phyloP scores from a whole-genome alignment of 2,797 vertebrate genomes.

The Taenioides sp. region DNA sequence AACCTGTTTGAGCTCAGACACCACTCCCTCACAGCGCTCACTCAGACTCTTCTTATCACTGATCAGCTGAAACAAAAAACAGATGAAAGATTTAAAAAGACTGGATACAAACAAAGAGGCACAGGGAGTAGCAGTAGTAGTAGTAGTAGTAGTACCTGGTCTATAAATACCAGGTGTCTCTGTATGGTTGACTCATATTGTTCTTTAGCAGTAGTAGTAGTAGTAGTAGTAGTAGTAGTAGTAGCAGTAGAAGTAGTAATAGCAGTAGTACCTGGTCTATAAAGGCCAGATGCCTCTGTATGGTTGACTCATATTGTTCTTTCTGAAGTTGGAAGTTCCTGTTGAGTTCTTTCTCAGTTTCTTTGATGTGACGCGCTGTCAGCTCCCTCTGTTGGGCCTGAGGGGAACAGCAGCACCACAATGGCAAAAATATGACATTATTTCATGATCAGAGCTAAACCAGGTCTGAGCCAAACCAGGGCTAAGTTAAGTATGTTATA shows the following conservation, averaged over 20 bases:
- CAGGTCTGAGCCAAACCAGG: too few relatives aligned
- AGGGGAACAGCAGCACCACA: not conserved
- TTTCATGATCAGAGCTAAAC: too few relatives aligned
- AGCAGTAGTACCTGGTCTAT: constrained; percentile 87
- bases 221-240: too few relatives aligned
- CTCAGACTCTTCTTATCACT: constrained; percentile 89
- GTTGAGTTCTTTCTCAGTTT: constrained; percentile 86
- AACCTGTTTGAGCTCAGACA: constrained; percentile 86
- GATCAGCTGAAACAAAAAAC: constrained; percentile 79
- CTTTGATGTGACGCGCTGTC: constrained; percentile 80
- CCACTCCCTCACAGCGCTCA: constrained; percentile 86
- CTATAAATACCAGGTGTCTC: too few relatives aligned
- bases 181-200: too few relatives aligned
- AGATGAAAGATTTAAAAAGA: not conserved
- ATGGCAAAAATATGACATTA: too few relatives aligned
- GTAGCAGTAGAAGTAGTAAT: too few relatives aligned
- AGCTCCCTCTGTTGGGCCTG: constrained; percentile 92
- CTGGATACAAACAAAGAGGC: too few relatives aligned
- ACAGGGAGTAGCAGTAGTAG: too few relatives aligned
- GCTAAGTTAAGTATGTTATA: too few relatives aligned
- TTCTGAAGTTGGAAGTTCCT: constrained; percentile 85
- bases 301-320: constrained; percentile 91
- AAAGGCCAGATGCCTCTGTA: constrained; percentile 91
- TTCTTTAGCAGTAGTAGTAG: too few relatives aligned
- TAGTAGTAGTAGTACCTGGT: too few relatives aligned